Evolutionary conservation across 2,113 vertebrate species (phyloP).

Genomic region (Silurus meridionalis): DNA sequence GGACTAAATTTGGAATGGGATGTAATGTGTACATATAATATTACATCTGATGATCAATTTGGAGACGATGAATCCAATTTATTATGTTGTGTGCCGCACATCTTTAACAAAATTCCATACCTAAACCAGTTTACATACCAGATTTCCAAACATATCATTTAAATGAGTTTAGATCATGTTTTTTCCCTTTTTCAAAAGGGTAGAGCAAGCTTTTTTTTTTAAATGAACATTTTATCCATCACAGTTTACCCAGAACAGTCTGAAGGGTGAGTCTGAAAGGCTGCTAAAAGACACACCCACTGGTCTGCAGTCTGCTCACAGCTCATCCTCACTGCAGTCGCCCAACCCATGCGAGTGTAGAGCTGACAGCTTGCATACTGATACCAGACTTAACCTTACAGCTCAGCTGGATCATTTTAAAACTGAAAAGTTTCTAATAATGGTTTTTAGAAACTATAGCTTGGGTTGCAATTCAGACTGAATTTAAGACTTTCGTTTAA

Average conservation of each 20-base stretch:
- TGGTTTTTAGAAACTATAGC: not conserved
- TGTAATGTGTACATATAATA: not conserved
- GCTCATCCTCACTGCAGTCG: constrained; percentile 16
- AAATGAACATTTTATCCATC: not conserved
- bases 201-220: not conserved
- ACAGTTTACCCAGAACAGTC: not conserved
- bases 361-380: not conserved
- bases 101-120: not conserved
- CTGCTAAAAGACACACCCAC: not conserved
- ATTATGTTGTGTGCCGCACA: too few species aligned
- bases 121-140: not conserved
- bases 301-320: constrained; percentile 7
- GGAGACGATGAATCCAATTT: not conserved
- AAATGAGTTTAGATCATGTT: not conserved
- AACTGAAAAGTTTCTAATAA: not conserved
- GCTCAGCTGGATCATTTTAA: not conserved
- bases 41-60: not conserved
- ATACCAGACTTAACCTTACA: not conserved
- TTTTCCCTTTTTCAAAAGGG: not conserved
- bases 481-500: not conserved
- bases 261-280: not conserved
- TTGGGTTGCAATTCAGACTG: not conserved
- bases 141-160: not conserved
- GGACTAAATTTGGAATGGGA: not conserved
- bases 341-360: not conserved